Conservation (phyloP, 2,113 vertebrate species). For the Glaucomys volans region DNA sequence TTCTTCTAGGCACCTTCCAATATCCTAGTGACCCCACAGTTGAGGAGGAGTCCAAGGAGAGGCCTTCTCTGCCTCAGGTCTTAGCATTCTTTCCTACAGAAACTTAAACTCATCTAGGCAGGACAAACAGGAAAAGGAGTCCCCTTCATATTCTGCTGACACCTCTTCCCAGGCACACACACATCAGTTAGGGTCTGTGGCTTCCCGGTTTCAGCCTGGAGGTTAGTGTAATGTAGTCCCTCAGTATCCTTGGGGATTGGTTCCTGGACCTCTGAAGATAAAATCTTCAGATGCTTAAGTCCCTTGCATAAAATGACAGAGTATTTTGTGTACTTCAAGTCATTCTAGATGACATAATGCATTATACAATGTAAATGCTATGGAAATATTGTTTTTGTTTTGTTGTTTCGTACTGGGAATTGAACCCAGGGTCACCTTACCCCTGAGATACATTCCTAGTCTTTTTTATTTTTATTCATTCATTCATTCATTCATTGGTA, state of each 20-base stretch:
- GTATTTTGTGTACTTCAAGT: not conserved
- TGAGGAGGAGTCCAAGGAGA: not conserved
- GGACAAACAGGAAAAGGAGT: not conserved
- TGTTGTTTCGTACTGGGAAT: too few species aligned
- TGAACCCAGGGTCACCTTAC: too few species aligned
- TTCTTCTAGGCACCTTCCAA: not conserved
- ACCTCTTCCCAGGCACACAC: not conserved
- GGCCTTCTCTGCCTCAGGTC: not conserved
- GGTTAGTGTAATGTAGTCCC: not conserved
- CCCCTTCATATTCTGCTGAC: not conserved
- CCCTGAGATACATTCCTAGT: too few species aligned
- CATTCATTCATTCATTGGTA: too few species aligned
- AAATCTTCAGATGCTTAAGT: not conserved
- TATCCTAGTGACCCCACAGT: not conserved
- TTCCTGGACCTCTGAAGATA: too few species aligned
- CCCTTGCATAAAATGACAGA: not conserved
- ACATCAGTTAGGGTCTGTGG: not conserved
- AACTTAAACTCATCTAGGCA: not conserved
- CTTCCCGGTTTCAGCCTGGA: not conserved
- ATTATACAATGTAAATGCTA: not conserved
- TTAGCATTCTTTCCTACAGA: conserved; percentile 1
- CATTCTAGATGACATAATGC: not conserved
- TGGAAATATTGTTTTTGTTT: not conserved
- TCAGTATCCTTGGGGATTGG: not conserved
- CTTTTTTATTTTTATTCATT: too few species aligned